Conservation (phyloP, 2,797 vertebrate species). For the Pyrocephalus nanus region DNA sequence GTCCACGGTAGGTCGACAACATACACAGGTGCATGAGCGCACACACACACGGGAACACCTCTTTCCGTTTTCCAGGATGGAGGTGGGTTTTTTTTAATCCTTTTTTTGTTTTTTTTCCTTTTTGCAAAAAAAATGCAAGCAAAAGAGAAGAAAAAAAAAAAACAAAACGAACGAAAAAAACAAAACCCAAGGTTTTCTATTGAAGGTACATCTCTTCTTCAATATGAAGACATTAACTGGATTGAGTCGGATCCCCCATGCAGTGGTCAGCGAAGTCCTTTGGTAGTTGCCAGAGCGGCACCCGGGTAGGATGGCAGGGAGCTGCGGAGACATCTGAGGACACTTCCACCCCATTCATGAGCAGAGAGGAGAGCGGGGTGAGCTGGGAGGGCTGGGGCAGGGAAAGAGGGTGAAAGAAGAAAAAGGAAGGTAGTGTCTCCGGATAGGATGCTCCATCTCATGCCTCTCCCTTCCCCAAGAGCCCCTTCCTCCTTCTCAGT, state of each 20-base stretch:
- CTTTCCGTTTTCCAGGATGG: conserved; percentile 65
- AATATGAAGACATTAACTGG: conserved; percentile 98
- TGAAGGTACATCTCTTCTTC: conserved; percentile 96
- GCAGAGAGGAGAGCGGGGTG: conserved; percentile 46
- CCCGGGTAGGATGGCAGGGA: conserved; percentile 66
- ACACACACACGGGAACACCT: conserved; percentile 72
- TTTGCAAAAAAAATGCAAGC: conserved; percentile 84
- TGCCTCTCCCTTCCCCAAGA: conserved; percentile 61
- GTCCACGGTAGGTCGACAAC: conserved; percentile 72
- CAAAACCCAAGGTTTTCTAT: conserved; percentile 76
- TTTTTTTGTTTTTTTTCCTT: conserved; percentile 62
- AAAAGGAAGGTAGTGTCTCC: conserved; percentile 63
- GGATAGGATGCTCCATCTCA: not conserved
- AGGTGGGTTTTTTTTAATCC: not conserved
- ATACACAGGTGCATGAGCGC: conserved; percentile 63
- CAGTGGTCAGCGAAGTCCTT: conserved; percentile 87
- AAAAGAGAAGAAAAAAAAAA: conserved; percentile 72
- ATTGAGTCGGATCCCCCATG: conserved; percentile 81
- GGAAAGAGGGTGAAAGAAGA: conserved; percentile 51
- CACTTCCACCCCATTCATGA: conserved; percentile 61
- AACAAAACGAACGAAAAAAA: not conserved
- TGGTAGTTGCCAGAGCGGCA: conserved; percentile 79
- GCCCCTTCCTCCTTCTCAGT: conserved; percentile 61
- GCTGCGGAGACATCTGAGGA: conserved; percentile 67
- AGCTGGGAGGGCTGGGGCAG: not conserved